Percentiles rank a stretch among this genome's conserved stretches.
phyloP scores from a whole-genome alignment of 2,113 vertebrate genomes.

The Variabilichromis moorii region DNA sequence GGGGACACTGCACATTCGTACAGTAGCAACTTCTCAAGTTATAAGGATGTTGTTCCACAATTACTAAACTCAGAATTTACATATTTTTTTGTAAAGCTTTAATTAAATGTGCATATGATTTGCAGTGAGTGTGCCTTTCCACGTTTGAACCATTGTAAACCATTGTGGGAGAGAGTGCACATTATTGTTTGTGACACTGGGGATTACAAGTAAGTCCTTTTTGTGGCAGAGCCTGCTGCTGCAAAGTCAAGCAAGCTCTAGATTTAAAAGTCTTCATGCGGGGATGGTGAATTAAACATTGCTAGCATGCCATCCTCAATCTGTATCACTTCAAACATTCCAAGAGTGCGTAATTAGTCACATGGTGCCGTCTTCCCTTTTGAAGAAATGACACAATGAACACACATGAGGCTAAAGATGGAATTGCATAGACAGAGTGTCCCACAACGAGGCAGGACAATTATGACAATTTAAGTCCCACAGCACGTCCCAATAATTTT shows the following conservation, averaged over 20 bases:
- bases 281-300: slow-evolving; percentile 58
- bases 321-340: slow-evolving; percentile 44
- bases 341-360: slow-evolving; percentile 53
- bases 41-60: neutral
- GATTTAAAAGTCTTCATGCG: slow-evolving; percentile 35
- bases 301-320: slow-evolving; percentile 47
- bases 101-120: neutral
- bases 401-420: neutral
- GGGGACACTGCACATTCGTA: neutral
- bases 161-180: neutral
- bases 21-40: neutral
- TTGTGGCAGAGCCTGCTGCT: slow-evolving; percentile 33
- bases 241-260: slow-evolving; percentile 4
- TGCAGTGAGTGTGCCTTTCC: neutral
- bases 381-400: neutral
- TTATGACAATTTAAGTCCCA: slow-evolving; percentile 24
- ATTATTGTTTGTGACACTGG: slow-evolving; percentile 11
- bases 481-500: neutral
- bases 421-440: slow-evolving; percentile 24
- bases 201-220: slow-evolving; percentile 26
- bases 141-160: neutral
- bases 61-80: neutral
- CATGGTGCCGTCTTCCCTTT: slow-evolving; percentile 4
- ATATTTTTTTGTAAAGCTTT: neutral
- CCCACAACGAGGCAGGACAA: slow-evolving; percentile 7